Evolutionary conservation across 1,140 invertebrate genomes (phyloP).

Genomic region (Euura lappo): DNA sequence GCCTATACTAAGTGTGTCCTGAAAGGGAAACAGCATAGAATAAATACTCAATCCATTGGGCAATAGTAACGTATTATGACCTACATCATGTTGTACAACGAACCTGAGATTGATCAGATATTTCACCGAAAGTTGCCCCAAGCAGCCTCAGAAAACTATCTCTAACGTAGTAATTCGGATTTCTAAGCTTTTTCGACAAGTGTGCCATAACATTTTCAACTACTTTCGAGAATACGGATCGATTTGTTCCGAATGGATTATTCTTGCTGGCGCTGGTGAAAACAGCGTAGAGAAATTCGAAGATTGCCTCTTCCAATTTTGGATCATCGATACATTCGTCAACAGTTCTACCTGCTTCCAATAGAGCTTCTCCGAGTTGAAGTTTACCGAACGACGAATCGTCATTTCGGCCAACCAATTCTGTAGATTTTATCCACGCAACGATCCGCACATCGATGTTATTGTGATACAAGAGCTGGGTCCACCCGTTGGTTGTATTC

Average conservation of each 20-base stretch:
- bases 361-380: conserved; percentile 20
- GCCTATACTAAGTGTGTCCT: conserved; percentile 21
- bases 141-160: conserved; percentile 41
- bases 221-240: conserved; percentile 13
- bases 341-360: conserved; percentile 19
- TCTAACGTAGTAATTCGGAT: conserved; percentile 30
- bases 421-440: conserved; percentile 36
- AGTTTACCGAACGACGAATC: conserved; percentile 17
- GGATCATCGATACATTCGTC: conserved; percentile 26
- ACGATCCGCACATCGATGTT: conserved; percentile 37
- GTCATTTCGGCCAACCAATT: conserved; percentile 23
- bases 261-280: conserved; percentile 17
- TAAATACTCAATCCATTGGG: not conserved
- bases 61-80: not conserved
- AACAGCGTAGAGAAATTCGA: conserved; percentile 39
- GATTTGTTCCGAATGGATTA: not conserved
- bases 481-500: conserved; percentile 19
- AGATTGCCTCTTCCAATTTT: conserved; percentile 41
- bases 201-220: conserved; percentile 15
- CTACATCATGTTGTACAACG: not conserved
- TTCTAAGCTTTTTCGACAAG: conserved; percentile 10
- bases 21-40: conserved; percentile 5
- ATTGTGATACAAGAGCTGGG: conserved; percentile 23
- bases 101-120: conserved; percentile 10
- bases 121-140: conserved; percentile 37